Conservation (phyloP, 1,140 invertebrate genomes). For the Armadillidium nasatum region DNA sequence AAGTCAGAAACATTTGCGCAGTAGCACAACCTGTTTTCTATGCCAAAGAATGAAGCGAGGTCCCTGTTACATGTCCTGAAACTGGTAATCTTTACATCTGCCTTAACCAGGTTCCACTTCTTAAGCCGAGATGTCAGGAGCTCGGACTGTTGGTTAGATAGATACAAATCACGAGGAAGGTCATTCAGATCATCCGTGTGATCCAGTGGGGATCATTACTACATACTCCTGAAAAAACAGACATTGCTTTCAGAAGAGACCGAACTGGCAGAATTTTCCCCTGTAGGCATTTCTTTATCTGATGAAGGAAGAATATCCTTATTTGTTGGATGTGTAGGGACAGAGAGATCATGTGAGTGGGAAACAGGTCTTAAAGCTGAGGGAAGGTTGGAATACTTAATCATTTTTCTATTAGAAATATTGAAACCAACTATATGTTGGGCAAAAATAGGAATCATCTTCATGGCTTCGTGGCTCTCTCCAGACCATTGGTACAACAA, state of each 20-base stretch:
- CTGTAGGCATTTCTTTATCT: conserved; percentile 30
- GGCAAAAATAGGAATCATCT: conserved; percentile 20
- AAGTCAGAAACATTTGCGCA: conserved; percentile 33
- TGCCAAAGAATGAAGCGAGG: conserved; percentile 30
- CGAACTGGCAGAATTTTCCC: conserved; percentile 28
- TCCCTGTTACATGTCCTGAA: not conserved
- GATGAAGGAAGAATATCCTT: conserved; percentile 18
- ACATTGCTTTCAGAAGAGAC: conserved; percentile 22
- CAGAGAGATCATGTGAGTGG: conserved; percentile 13
- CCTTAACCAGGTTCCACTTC: conserved; percentile 32
- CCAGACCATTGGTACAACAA: conserved; percentile 1
- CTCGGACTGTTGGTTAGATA: conserved; percentile 6
- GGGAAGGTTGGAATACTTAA: conserved; percentile 16
- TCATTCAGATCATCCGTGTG: not conserved
- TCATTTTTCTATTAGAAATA: not conserved
- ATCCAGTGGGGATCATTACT: too few species aligned
- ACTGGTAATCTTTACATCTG: conserved; percentile 28
- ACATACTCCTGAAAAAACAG: too few species aligned
- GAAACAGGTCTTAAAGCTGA: conserved; percentile 14
- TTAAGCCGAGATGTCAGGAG: conserved; percentile 26
- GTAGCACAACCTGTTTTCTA: conserved; percentile 33
- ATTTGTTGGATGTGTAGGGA: not conserved
- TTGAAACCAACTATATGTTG: conserved; percentile 8
- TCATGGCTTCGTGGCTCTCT: conserved; percentile 14
- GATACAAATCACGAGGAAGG: conserved; percentile 23